Percentiles rank a stretch among this genome's conserved stretches.
phyloP scores from a whole-genome alignment of 2,797 vertebrate species.

The Astyanax mexicanus region DNA sequence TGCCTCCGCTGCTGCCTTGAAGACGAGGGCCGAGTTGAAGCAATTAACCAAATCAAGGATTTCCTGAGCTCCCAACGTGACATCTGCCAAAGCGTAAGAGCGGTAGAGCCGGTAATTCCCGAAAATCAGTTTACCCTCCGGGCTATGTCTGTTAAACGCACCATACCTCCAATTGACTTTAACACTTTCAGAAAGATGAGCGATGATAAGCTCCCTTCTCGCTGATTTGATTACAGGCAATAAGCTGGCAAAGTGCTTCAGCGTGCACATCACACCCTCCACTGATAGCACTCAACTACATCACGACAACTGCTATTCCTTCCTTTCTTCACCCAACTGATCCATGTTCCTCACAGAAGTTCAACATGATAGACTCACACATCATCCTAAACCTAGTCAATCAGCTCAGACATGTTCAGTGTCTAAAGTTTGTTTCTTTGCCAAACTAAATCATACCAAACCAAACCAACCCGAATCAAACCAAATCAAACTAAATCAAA shows the following conservation, averaged over 20 bases:
- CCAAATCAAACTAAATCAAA: no score
- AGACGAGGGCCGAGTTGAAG: not conserved
- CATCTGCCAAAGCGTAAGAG: constrained; percentile 10
- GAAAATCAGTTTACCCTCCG: constrained; percentile 13
- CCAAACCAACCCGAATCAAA: no score
- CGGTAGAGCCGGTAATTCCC: not conserved
- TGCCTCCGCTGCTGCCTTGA: not conserved
- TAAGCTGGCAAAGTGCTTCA: constrained; percentile 26
- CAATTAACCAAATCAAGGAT: constrained; percentile 12
- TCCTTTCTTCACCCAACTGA: not conserved
- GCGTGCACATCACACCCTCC: constrained; percentile 16
- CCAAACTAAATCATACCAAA: no score
- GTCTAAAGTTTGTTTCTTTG: no score
- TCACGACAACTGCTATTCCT: constrained; percentile 19
- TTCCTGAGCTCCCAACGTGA: constrained; percentile 19
- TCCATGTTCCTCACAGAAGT: not conserved
- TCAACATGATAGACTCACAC: no score
- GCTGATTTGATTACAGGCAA: constrained; percentile 19
- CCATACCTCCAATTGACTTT: constrained; percentile 6
- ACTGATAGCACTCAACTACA: not conserved
- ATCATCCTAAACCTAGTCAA: no score
- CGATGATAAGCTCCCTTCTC: constrained; percentile 22
- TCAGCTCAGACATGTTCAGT: no score
- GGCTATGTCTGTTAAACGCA: constrained; percentile 6
- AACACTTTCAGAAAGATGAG: constrained; percentile 10